These are phyloP conservation scores for Drosophila anomelani DNA, from an alignment of 2,888 invertebrate species.

Conservation along the genomic window DNA sequence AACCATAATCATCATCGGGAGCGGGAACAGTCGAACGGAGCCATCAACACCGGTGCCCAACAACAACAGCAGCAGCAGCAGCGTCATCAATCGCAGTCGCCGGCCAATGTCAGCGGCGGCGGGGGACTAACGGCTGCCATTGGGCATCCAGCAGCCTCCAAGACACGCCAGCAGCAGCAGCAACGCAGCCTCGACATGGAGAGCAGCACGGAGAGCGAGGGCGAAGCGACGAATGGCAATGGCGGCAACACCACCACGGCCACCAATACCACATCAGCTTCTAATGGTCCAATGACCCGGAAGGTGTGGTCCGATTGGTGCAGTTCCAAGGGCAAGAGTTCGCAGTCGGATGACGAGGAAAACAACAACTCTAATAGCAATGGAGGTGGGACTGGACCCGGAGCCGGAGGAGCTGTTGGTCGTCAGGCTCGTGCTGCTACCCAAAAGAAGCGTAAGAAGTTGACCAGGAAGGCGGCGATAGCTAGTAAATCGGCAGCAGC, in stretches of 20 bases:
- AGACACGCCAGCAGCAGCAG: conserved; percentile 69
- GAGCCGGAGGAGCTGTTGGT: conserved; percentile 30
- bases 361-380: conserved; percentile 84
- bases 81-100: conserved; percentile 67
- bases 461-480: conserved; percentile 84
- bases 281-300: conserved; percentile 87
- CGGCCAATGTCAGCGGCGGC: conserved; percentile 62
- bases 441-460: conserved; percentile 84
- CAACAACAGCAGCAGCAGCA: conserved; percentile 40
- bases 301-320: conserved; percentile 91
- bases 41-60: conserved; percentile 12
- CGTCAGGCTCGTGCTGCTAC: conserved; percentile 72
- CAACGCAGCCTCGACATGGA: conserved; percentile 79
- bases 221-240: conserved; percentile 72
- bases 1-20: conserved; percentile 52
- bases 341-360: conserved; percentile 87
- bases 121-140: conserved; percentile 51
- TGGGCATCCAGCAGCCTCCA: conserved; percentile 68
- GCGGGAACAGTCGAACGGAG: conserved; percentile 51
- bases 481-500: conserved; percentile 83
- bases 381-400: conserved; percentile 38
- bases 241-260: conserved; percentile 65
- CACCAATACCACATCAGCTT: conserved; percentile 60
- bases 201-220: conserved; percentile 81
- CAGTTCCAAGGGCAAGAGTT: conserved; percentile 87